Evolutionary conservation across 2,797 vertebrate species (phyloP), one percentile per base, ranked within the genome.

Genomic region (Betta splendens): DNA sequence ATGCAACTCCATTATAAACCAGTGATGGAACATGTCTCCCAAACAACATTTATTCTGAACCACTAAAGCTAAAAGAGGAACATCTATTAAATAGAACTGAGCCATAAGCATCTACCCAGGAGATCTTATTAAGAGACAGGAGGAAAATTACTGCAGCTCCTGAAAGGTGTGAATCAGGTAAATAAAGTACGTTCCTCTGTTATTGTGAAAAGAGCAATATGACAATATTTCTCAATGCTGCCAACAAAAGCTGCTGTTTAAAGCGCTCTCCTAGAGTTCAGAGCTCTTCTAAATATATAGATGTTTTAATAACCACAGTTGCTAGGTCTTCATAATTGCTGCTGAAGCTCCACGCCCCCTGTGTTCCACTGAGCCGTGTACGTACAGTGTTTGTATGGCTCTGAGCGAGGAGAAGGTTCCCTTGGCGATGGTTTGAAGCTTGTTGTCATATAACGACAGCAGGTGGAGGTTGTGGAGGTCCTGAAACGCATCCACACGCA

Each of bases 391-490:
- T 71, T 98, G 95, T 85, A 98, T 95, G 7, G 96, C 94, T 66
- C 96, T 92, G 0, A 98, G 92, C 1, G 97, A 94, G 0, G 96
- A 91, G 64, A 98, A 98, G n/a, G 96, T 98, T 77, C 97, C 97
- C 80, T 98, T 98, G 57, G 95, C 95, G 10, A 98, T 95, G 61
- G 97, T 98, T 80, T 98, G 97, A 36, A 98, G 94, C 85, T 98
- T 98, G 91, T 98, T 98, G 91, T 98, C 97, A 1, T 98, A 98
- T 20, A 98, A 88, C 44, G 97, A 98, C 48, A 98, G 95, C 72
- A 98, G 93, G 86, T 98, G 98, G 86, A 98, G 87, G 89, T 98
- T 98, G 85, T 98, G 97, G 7, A 98, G 93, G 77, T 98, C 96
- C 86, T 98, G 96, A 91, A 98, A 98, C n/a, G 96, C 94, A 56